Evolutionary conservation across 1,140 invertebrate genomes (phyloP).

Genomic region (Tetragonula clypearis): DNA sequence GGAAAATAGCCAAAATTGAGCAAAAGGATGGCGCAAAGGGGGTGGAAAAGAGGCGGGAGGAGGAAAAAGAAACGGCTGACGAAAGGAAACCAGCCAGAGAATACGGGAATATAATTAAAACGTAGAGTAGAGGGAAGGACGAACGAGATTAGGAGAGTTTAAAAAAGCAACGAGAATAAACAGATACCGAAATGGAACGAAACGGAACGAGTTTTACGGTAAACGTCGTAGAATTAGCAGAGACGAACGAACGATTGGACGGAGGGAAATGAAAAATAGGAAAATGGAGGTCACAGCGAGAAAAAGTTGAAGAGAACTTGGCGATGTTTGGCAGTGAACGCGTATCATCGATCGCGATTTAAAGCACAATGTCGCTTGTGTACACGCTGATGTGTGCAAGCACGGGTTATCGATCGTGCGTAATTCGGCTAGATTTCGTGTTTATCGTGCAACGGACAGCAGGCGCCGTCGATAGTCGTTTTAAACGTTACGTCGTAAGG

Average conservation of each 20-base stretch:
- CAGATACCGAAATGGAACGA: too few relatives aligned
- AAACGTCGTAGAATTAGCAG: too few relatives aligned
- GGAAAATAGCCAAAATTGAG: neutral
- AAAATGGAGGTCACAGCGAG: neutral
- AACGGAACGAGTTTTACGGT: neutral
- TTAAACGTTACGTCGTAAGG: slow-evolving; percentile 35
- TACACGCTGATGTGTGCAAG: slow-evolving; percentile 22
- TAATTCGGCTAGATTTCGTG: slow-evolving; percentile 55
- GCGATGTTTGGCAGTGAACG: slow-evolving; percentile 69
- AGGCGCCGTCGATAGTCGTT: slow-evolving; percentile 20
- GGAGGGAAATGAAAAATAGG: neutral
- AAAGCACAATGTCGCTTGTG: slow-evolving; percentile 51
- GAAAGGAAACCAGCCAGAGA: neutral
- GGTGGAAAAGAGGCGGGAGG: neutral
- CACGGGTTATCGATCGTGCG: slow-evolving; percentile 58
- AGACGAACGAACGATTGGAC: neutral
- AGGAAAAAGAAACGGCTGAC: too few relatives aligned
- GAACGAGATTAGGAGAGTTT: neutral
- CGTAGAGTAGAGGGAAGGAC: neutral
- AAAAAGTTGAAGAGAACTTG: neutral
- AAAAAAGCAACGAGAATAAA: neutral
- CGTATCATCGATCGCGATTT: slow-evolving; percentile 64
- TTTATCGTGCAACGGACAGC: slow-evolving; percentile 53
- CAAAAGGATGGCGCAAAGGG: neutral
- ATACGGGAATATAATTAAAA: slow-evolving; percentile 2